Conservation (phyloP, 2,113 vertebrate species). For the Fulica atra region DNA sequence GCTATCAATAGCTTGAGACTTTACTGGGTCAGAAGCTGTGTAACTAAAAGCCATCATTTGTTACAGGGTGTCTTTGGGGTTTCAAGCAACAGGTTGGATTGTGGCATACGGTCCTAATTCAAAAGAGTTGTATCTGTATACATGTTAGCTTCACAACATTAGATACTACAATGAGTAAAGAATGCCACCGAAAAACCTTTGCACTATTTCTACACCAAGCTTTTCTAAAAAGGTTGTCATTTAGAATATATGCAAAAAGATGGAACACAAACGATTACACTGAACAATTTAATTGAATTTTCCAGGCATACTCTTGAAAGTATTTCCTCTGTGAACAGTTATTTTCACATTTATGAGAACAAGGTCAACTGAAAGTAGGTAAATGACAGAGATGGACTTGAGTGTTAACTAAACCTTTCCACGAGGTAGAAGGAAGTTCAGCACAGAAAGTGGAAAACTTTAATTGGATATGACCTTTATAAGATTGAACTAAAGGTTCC, state of each 20-base stretch:
- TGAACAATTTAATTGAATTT: neutral
- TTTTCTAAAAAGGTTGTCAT: neutral
- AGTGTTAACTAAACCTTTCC: neutral
- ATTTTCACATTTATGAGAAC: neutral
- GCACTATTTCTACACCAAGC: neutral
- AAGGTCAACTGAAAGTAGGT: neutral
- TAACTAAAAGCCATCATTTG: neutral
- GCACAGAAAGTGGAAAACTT: neutral
- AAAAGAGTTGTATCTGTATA: neutral
- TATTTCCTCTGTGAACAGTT: neutral
- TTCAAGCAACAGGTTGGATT: neutral
- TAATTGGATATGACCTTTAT: neutral
- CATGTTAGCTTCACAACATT: neutral
- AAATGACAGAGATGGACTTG: neutral
- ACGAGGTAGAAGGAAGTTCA: rapidly evolving
- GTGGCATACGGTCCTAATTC: neutral
- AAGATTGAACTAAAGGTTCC: neutral
- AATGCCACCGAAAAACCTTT: too few species aligned
- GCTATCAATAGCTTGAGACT: neutral
- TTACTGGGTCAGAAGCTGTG: neutral
- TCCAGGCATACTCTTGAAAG: neutral
- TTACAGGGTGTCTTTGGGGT: neutral
- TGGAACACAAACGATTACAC: neutral
- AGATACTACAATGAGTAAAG: neutral
- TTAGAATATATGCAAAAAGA: neutral